Evolutionary conservation across 2,888 invertebrate species (phyloP).

Genomic region (Trissolcus brochymenae): DNA sequence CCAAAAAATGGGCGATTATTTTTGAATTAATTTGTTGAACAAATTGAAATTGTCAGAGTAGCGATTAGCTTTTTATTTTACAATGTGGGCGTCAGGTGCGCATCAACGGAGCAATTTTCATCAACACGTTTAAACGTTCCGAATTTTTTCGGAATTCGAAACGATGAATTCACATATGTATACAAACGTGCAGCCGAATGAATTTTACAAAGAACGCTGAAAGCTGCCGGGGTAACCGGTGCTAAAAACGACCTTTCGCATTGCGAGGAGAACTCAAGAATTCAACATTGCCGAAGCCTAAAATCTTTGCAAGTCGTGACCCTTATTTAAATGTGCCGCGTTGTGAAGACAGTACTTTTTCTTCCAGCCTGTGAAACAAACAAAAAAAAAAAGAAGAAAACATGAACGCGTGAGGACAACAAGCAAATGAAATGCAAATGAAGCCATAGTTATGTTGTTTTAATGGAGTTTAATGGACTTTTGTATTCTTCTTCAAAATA

Average conservation of each 20-base stretch:
- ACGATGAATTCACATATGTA: conserved; percentile 11
- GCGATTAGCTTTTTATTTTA: no score
- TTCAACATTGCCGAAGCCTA: conserved; percentile 46
- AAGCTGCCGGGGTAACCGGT: conserved; percentile 52
- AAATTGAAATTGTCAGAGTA: no score
- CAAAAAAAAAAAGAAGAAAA: background rate
- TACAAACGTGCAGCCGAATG: conserved; percentile 37
- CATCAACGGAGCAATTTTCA: no score
- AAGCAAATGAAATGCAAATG: conserved; percentile 23
- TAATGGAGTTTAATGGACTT: conserved; percentile 8
- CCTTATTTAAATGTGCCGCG: conserved; percentile 51
- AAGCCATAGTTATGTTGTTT: conserved; percentile 3
- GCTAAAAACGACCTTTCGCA: conserved; percentile 55
- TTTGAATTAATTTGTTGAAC: no score
- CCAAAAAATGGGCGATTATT: no score
- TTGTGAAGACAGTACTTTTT: conserved; percentile 36
- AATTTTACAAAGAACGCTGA: conserved; percentile 55
- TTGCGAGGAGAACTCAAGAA: conserved; percentile 48
- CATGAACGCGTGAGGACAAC: conserved; percentile 4
- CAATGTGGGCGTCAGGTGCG: no score
- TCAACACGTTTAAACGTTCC: no score
- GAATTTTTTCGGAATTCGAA: no score
- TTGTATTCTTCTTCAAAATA: background rate
- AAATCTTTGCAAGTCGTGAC: conserved; percentile 54
- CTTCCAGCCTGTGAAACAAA: conserved; percentile 18